Base-by-base conservation (phyloP, 2,797 vertebrate species). In the Tenualosa thibaudeaui region DNA sequence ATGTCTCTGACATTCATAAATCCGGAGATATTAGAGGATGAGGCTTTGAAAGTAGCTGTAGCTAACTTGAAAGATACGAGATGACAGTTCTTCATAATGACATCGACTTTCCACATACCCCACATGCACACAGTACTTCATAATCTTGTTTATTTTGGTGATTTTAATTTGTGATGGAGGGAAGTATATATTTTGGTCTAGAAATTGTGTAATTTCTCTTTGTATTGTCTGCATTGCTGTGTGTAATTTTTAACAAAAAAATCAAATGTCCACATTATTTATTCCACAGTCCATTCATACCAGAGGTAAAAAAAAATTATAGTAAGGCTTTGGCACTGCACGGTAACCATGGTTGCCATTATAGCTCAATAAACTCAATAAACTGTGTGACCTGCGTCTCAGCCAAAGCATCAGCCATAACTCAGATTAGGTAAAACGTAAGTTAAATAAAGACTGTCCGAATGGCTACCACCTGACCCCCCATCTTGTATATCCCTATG, bases 301-400 rank as follows among this genome's bases (percentile, higher is more conserved):
- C 17, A 22, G 71, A 43, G 40, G 17, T 43, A 40, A 78, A 46
- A 78, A 78, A 78, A 9, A 51, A 46, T 46, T 46, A 7, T 4
- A 46, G 31, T 37, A 5, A 43, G 37, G 68, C 31, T 71, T 71
- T 71, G 31, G 68, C 26, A 68, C 62, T 1, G 13, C 31, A 56
- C 54, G 17, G 37, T 78, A 78, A 43, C 37, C 71, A 78, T 78
- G 71, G 71, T 46, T 81, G 51, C 37, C 84, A 37, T 51, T 84
- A 81, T 46, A 58, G 49, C n/a, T 65, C 15, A 37, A 54, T 71
- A 82, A 31, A 37, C 81, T 54, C 26, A n/a, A n/a, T n/a, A n/a
- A n/a, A n/a, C n/a, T 58, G 40, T 15, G 5, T 83, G 71, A 78
- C 71, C 50, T 75, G 81, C 46, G 19, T 50, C 51, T 82, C 60